phyloP scores from a whole-genome alignment of 2,888 invertebrate species.

The Lepeophtheirus nordmannii region DNA sequence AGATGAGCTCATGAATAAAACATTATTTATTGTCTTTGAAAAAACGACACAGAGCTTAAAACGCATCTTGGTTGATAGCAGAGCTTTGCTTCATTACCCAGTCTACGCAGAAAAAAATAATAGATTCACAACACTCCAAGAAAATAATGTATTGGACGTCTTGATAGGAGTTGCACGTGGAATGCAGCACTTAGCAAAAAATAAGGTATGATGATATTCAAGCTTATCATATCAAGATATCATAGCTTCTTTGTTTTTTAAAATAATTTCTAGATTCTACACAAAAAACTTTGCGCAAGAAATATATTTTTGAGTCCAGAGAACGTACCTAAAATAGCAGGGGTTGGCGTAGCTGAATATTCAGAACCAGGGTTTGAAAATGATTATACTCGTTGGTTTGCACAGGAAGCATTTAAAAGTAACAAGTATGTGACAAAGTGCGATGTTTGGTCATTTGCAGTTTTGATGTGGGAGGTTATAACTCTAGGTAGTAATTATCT shows the following conservation, averaged over 20 bases:
- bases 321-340: constrained; percentile 53
- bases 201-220: constrained; percentile 40
- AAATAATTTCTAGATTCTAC: constrained; percentile 37
- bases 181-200: constrained; percentile 51
- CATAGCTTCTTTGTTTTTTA: too few species aligned
- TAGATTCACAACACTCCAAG: constrained; percentile 42
- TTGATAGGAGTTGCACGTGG: constrained; percentile 52
- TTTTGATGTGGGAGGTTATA: constrained; percentile 64
- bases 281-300: constrained; percentile 54
- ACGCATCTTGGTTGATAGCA: constrained; percentile 48
- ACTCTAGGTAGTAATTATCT: constrained; percentile 44
- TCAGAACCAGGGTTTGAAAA: constrained; percentile 38
- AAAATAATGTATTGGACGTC: constrained; percentile 47
- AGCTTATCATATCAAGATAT: background rate
- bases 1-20: constrained; percentile 26
- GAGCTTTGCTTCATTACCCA: constrained; percentile 35
- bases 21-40: constrained; percentile 47
- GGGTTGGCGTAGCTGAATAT: constrained; percentile 57
- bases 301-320: constrained; percentile 51
- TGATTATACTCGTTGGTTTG: constrained; percentile 61
- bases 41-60: constrained; percentile 51
- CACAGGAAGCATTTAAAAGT: constrained; percentile 54
- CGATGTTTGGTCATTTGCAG: constrained; percentile 68
- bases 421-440: constrained; percentile 52
- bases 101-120: constrained; percentile 39